Evolutionary conservation across 2,797 vertebrate species (phyloP), one percentile per base, ranked within the genome.

Genomic region (Pyrocephalus nanus): DNA sequence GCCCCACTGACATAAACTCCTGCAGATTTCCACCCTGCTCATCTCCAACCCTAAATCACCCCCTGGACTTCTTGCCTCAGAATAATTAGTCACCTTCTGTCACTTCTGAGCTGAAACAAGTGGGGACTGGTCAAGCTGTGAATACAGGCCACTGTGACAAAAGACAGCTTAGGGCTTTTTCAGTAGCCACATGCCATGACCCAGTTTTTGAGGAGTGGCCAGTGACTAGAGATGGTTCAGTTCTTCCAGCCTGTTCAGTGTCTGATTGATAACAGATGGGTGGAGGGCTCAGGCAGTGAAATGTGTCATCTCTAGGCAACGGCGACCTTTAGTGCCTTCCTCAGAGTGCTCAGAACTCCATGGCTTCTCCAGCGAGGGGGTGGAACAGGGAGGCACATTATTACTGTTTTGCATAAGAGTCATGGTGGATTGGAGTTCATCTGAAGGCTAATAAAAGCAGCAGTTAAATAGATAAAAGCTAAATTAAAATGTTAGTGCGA

Each of bases 291-390:
- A 95, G 87, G 25, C 92, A 58, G 57, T 42, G 87, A 86, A 91
- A 80, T 72, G 84, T 94, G 92, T 72, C 87, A 96, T 93, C 96
- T 92, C 94, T 51, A 93, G 91, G 93, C 96, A 94, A 43, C 72
- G 2, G 79, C 5, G 48, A 96, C 95, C 96, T 96, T 92, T 40
- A 51, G 25, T 94, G 95, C 90, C 90, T 74, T 61, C 61, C 48
- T 80, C 65, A 11, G 86, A 82, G 78, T 19, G 43, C 91, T 64
- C 54, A 25, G 66, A 72, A 8, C 76, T 88, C 69, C 57, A 5
- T 67, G 74, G 95, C 86, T 86, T 79, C 94, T 93, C 88, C 93
- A 74, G 1, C 0, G 12, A 92, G 92, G 88, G 79, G 90, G 80
- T 81, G 82, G 93, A 86, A 94, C 48, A 75, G 74, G 26, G 22